Conservation (phyloP, 2,888 invertebrate genomes). For the Melieria omissa region DNA sequence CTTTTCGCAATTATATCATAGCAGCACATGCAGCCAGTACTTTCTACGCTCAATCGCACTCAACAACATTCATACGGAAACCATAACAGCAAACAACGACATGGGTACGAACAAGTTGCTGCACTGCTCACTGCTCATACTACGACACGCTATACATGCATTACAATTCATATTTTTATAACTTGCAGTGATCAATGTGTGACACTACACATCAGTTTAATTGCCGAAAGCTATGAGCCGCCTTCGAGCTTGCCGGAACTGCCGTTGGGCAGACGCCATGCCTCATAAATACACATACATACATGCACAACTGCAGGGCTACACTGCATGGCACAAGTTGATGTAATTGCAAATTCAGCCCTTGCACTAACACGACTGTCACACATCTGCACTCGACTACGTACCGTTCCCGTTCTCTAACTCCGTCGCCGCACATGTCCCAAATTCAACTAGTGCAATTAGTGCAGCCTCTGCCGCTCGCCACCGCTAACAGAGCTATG, state of each 20-base stretch:
- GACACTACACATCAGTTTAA: slow-evolving; percentile 38
- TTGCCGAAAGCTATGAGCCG: slow-evolving; percentile 28
- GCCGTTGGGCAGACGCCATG: not conserved
- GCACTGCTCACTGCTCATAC: not conserved
- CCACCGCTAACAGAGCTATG: not conserved
- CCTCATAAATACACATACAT: not conserved
- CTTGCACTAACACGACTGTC: not conserved
- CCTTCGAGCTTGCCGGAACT: not conserved
- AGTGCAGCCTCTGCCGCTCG: not conserved
- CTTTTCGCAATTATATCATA: too few species aligned
- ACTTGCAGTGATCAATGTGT: slow-evolving; percentile 34
- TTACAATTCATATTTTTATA: slow-evolving; percentile 13
- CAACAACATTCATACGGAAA: not conserved
- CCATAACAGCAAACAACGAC: not conserved
- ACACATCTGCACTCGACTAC: not conserved
- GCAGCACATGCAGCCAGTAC: too few species aligned
- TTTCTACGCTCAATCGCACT: not conserved
- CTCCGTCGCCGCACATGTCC: not conserved
- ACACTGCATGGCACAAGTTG: not conserved
- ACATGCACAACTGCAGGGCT: not conserved
- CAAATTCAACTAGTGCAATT: not conserved
- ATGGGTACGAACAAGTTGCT: not conserved
- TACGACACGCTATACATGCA: not conserved
- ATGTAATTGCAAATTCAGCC: too few species aligned
- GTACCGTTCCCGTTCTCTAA: not conserved